Percentiles rank a stretch among this genome's conserved stretches.
Conservation (phyloP, 2,797 vertebrate genomes). For the Ptychadena robeensis region DNA sequence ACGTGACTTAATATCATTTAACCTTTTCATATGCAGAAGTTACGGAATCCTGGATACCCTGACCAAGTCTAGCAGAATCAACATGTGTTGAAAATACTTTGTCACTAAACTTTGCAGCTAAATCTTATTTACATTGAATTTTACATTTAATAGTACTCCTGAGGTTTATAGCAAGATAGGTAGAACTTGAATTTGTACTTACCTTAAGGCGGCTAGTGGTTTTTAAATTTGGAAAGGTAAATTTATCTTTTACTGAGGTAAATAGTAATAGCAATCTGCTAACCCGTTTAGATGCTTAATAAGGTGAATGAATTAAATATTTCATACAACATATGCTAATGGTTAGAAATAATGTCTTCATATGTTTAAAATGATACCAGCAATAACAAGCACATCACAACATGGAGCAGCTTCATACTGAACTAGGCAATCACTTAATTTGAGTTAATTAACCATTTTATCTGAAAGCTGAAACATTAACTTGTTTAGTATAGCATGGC, state of each 20-base stretch:
- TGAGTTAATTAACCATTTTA: neutral
- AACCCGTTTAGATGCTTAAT: neutral
- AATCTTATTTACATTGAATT: too few relatives aligned
- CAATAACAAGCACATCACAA: neutral
- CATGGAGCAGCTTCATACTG: neutral
- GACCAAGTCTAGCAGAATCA: too few relatives aligned
- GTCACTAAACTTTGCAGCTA: too few relatives aligned
- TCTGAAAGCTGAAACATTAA: neutral
- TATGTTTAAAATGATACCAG: neutral
- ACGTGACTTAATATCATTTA: too few relatives aligned
- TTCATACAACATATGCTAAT: neutral
- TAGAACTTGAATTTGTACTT: neutral
- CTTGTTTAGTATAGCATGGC: neutral
- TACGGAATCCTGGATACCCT: too few relatives aligned
- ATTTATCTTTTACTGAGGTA: neutral
- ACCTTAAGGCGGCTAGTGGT: too few relatives aligned
- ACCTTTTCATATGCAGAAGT: too few relatives aligned
- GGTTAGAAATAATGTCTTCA: neutral
- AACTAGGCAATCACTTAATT: neutral
- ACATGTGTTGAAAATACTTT: too few relatives aligned
- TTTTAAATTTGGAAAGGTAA: too few relatives aligned
- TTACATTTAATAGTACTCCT: neutral
- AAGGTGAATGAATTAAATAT: neutral
- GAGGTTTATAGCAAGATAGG: too few relatives aligned
- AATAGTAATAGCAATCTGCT: too few relatives aligned